Percentiles rank a stretch among this genome's conserved stretches.
These are phyloP conservation scores for Lithophane ornitopus DNA, from an alignment of 2,888 invertebrate species.

Conservation along the genomic window DNA sequence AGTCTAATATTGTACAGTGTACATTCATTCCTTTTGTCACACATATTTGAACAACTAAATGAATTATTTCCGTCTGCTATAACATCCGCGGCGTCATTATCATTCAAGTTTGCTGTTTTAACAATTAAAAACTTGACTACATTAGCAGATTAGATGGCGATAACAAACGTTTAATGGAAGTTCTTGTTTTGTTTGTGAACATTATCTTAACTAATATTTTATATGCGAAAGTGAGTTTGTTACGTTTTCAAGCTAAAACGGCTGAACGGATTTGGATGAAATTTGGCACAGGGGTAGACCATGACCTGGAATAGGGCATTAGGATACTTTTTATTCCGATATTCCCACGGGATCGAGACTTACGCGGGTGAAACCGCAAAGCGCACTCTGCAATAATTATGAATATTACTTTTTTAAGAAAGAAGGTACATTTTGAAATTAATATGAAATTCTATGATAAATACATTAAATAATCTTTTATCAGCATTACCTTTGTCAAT, in stretches of 20 bases:
- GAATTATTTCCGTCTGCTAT: constrained; percentile 20
- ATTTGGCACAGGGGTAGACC: too few relatives aligned
- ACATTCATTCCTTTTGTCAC: constrained; percentile 12
- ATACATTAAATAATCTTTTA: constrained; percentile 21
- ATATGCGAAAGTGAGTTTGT: too few relatives aligned
- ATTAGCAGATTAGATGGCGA: constrained; percentile 21
- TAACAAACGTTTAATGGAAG: constrained; percentile 9
- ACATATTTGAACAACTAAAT: constrained; percentile 21
- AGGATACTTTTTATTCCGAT: too few relatives aligned
- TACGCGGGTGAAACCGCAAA: too few relatives aligned
- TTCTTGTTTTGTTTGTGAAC: constrained; percentile 5
- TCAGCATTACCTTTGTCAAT: constrained; percentile 19
- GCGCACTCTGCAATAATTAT: constrained; percentile 7
- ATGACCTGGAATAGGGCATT: too few relatives aligned
- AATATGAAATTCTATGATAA: constrained; percentile 33
- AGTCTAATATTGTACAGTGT: constrained; percentile 21
- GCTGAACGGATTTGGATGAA: too few relatives aligned
- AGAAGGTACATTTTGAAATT: constrained; percentile 13
- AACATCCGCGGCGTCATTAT: not conserved
- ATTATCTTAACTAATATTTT: too few relatives aligned
- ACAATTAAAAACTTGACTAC: constrained; percentile 30
- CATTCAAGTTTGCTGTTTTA: constrained; percentile 8
- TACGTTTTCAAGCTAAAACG: too few relatives aligned
- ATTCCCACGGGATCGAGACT: too few relatives aligned
- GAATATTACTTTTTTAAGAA: constrained; percentile 1